Evolutionary conservation across 2,888 invertebrate genomes (phyloP).

Genomic region (Drosophila helvetica): DNA sequence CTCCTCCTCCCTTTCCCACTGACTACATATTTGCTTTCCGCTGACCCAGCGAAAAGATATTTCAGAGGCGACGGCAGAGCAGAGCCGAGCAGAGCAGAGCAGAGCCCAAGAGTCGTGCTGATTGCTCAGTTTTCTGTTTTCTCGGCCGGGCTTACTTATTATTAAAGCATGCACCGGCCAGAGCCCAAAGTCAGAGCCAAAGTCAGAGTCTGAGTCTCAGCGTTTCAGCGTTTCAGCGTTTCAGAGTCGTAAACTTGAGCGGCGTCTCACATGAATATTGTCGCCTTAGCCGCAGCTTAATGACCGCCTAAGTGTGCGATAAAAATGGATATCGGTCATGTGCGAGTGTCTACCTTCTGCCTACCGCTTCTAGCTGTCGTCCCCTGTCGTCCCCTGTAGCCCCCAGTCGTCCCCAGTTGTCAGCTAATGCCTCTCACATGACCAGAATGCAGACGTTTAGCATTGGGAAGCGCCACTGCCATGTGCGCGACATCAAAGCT

Average conservation of each 20-base stretch:
- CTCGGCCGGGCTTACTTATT: constrained; percentile 11
- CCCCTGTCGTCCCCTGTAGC: constrained; percentile 7
- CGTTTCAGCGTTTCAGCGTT: too few species aligned
- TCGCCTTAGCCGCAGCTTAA: constrained; percentile 44
- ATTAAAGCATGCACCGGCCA: constrained; percentile 34
- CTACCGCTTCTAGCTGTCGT: constrained; percentile 1
- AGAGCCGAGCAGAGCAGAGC: too few species aligned
- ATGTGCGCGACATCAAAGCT: too few species aligned
- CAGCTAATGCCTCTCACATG: constrained; percentile 33
- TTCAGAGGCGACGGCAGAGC: background rate
- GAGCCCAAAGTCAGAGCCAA: background rate
- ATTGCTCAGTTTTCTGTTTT: constrained; percentile 42
- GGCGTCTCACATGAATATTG: constrained; percentile 39
- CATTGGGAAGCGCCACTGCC: background rate
- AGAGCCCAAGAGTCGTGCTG: constrained; percentile 40
- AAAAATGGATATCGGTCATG: constrained; percentile 46
- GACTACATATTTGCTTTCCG: background rate
- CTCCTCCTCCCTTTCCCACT: background rate
- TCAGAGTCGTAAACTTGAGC: constrained; percentile 29
- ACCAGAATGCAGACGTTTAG: constrained; percentile 6
- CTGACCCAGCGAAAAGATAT: constrained; percentile 1
- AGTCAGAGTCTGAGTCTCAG: constrained; percentile 6
- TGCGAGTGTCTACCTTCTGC: constrained; percentile 22
- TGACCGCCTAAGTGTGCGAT: constrained; percentile 40
- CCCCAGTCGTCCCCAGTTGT: constrained; percentile 6